Percentiles rank a stretch among this genome's conserved stretches.
Conservation (phyloP, 2,888 invertebrate genomes). For the Pyrochroa serraticornis region DNA sequence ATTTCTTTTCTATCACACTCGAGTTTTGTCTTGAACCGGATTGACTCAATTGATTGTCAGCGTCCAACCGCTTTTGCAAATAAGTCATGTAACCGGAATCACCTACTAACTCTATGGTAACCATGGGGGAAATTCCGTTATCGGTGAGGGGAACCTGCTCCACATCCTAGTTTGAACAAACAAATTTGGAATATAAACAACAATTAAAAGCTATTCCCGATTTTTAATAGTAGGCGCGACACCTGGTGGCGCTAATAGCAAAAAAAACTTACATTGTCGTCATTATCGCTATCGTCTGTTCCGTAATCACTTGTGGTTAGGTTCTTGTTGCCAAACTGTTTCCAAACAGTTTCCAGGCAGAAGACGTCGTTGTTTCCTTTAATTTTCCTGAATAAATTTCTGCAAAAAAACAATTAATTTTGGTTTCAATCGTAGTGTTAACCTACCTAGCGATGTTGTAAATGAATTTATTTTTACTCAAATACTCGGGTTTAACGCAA, state of each 20-base stretch:
- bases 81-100: neutral
- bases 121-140: neutral
- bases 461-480: constrained; percentile 10
- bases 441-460: constrained; percentile 18
- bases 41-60: neutral
- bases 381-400: constrained; percentile 10
- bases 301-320: constrained; percentile 24
- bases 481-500: constrained; percentile 7
- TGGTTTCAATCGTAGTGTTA: neutral
- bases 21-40: constrained; percentile 1
- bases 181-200: neutral
- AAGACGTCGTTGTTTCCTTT: neutral
- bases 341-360: too few species aligned
- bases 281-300: constrained; percentile 22
- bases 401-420: neutral
- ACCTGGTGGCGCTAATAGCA: too few species aligned
- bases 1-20: too few species aligned
- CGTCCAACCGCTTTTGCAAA: neutral
- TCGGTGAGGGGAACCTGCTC: constrained; percentile 2
- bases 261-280: neutral
- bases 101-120: constrained; percentile 1
- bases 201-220: neutral
- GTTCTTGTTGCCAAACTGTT: constrained; percentile 3
- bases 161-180: neutral
- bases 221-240: neutral